Evolutionary conservation across 1,140 invertebrate species (phyloP).

Genomic region (Meloidogyne hapla): DNA sequence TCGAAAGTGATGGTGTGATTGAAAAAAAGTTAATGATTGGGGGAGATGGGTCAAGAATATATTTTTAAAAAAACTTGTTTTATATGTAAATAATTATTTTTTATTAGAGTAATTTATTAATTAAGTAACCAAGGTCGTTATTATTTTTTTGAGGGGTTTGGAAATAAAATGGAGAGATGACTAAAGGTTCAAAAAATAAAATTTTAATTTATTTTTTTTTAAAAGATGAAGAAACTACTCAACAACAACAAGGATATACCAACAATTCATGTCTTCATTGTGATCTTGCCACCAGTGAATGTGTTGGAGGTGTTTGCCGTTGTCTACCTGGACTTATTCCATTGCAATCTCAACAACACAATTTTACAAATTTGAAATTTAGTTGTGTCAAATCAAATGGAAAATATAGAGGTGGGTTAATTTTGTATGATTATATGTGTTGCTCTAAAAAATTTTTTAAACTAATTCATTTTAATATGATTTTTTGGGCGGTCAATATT

Average conservation of each 20-base stretch:
- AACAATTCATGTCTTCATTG: neutral
- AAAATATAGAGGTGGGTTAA: neutral
- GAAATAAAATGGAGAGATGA: too few relatives aligned
- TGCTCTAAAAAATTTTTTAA: neutral
- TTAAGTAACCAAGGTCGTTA: neutral
- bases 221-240: neutral
- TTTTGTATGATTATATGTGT: neutral
- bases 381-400: neutral
- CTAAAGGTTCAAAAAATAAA: too few relatives aligned
- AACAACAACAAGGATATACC: neutral
- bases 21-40: neutral
- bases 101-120: neutral
- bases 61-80: neutral
- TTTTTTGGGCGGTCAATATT: too few relatives aligned
- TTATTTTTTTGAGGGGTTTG: too few relatives aligned
- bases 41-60: neutral
- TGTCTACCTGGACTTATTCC: conserved; percentile 9
- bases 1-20: neutral
- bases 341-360: neutral
- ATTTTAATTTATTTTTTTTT: too few relatives aligned
- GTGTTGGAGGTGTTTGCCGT: neutral
- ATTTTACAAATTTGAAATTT: conserved; percentile 7
- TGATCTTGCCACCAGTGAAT: conserved; percentile 11
- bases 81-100: neutral
- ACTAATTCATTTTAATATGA: neutral